Base-by-base conservation (phyloP, 2,797 vertebrate genomes). In the Lagocephalus sceleratus region DNA sequence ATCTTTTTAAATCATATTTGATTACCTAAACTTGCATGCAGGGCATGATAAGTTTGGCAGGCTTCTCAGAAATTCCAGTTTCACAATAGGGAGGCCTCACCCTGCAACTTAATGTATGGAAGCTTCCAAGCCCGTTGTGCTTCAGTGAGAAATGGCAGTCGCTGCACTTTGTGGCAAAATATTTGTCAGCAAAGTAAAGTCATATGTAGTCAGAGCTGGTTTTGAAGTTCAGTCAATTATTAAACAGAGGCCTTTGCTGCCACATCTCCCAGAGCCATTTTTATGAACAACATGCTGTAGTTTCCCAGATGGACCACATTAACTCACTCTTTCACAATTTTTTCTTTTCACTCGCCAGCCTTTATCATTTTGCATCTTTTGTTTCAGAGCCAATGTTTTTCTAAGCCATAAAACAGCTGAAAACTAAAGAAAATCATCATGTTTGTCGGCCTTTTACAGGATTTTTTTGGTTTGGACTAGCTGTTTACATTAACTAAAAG, bases 341-440 rank as follows among this genome's bases (percentile, higher is more conserved):
- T 66, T 72, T 73, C 62, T 81, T 75, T 68, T 72, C 71, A 55
- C 71, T 78, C 71, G 75, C 50, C 68, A 73, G 71, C 68, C 76
- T 87, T 85, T 86, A 82, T 85, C 68, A 69, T 82, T 81, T 57
- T 60, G 68, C 55, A 79, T 81, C 77, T 82, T 35, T 84, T 81
- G 82, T 78, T 79, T 79, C 54, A 10, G 42, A 53, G 76, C 78
- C 76, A 73, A 41, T 29, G 57, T 53, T 73, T 77, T 81, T 75
- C 56, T 59, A 68, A 77, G 68, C 68, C 59, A 44, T 73, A 65
- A 75, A 70, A 68, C 68, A 81, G 61, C 76, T 75, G 57, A 64
- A 78, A 72, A 76, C 49, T 47, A 47, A 76, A 63, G 67, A 76
- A 48, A 61, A 68, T 69, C 25, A 29, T 68, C 49, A 17, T 60